phyloP scores from a whole-genome alignment of 64 coral and sea anemone species.

The Trachythela sp. region DNA sequence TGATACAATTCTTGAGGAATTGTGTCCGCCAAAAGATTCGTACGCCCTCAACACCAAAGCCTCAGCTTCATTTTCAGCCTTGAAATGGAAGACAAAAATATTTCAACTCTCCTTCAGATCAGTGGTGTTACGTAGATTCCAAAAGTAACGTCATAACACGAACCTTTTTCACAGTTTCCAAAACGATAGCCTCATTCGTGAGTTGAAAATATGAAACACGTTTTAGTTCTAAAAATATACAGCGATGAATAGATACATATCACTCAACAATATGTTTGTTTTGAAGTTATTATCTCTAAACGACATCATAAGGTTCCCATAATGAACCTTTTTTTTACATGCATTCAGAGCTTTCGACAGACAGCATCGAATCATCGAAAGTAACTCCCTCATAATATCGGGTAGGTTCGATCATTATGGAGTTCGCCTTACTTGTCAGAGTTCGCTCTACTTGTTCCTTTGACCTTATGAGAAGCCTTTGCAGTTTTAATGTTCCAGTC shows the following conservation, averaged over 20 bases:
- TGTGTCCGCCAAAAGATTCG: slow-evolving; percentile 79
- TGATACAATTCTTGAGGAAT: slow-evolving; percentile 32
- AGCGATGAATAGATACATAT: not conserved
- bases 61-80: slow-evolving; percentile 67
- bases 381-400: too few relatives aligned
- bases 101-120: not conserved
- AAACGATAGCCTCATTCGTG: slow-evolving; percentile 61
- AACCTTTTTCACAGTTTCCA: slow-evolving; percentile 96
- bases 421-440: too few relatives aligned
- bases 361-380: too few relatives aligned
- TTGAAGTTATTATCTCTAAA: not conserved
- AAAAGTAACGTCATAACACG: not conserved
- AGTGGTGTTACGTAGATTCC: too few relatives aligned
- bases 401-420: too few relatives aligned
- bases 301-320: too few relatives aligned
- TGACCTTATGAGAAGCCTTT: too few relatives aligned
- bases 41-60: slow-evolving; percentile 76
- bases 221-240: slow-evolving; percentile 47
- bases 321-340: not conserved
- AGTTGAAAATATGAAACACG: slow-evolving; percentile 66
- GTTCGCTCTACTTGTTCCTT: too few relatives aligned
- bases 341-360: too few relatives aligned
- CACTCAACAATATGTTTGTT: not conserved
- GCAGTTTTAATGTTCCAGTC: too few relatives aligned
- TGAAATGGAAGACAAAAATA: not conserved